Conservation (phyloP, 2,888 invertebrate species). For the Criorhina ranunculi region DNA sequence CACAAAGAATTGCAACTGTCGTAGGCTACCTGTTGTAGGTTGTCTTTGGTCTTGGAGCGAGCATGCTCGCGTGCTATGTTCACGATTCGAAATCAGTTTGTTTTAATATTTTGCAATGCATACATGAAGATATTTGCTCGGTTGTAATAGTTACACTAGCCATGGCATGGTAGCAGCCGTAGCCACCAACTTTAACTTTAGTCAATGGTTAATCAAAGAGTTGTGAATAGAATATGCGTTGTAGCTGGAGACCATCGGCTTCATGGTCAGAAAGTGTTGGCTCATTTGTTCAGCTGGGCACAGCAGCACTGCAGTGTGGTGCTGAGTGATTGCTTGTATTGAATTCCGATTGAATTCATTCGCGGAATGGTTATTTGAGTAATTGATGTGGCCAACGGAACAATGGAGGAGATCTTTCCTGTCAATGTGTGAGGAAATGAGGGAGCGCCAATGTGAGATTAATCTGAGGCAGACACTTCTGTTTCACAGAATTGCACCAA, state of each 20-base stretch:
- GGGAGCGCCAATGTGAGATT: background rate
- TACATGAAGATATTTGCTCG: slow-evolving; percentile 57
- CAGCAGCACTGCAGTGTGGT: slow-evolving; percentile 27
- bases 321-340: slow-evolving; percentile 52
- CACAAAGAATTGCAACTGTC: slow-evolving; percentile 47
- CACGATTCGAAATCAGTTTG: slow-evolving; percentile 57
- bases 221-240: slow-evolving; percentile 49
- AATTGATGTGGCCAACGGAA: slow-evolving; percentile 38
- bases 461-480: background rate
- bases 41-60: slow-evolving; percentile 32
- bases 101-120: slow-evolving; percentile 70
- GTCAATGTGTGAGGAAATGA: slow-evolving; percentile 4
- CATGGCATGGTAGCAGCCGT: slow-evolving; percentile 55
- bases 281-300: slow-evolving; percentile 70
- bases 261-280: slow-evolving; percentile 69
- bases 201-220: slow-evolving; percentile 66
- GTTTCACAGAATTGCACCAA: too few relatives aligned
- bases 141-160: slow-evolving; percentile 50
- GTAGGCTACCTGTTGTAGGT: slow-evolving; percentile 14
- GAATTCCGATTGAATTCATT: slow-evolving; percentile 69
- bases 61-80: background rate
- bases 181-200: slow-evolving; percentile 31
- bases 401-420: slow-evolving; percentile 30
- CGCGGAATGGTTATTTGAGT: slow-evolving; percentile 58
- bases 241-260: slow-evolving; percentile 23